Base-by-base conservation (phyloP, 2,888 invertebrate genomes). In the Erebia aethiops region DNA sequence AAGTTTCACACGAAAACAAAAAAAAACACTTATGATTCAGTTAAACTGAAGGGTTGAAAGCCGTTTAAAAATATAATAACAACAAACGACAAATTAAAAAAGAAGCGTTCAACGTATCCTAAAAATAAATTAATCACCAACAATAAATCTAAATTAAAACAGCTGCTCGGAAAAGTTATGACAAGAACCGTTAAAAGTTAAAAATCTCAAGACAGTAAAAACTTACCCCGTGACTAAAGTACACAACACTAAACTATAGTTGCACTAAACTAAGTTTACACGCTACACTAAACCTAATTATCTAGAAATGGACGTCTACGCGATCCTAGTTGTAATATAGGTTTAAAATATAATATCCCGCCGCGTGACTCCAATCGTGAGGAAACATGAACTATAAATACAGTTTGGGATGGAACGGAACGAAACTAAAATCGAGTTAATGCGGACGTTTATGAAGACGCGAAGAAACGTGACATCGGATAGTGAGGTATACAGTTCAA, bases 311-410 rank as follows among this genome's bases (percentile, higher is more conserved):
- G 67, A 76, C 78, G 80, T 79, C 78, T 78, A 77, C 76, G 57
- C 79, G 75, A 69, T 71, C 70, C 76, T 78, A 76, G 70, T 74
- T 60, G 78, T 78, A 79, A 77, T 79, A 77, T 78, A 77, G 76
- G 77, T 78, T 78, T 79, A 77, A 77, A 79, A 79, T 78, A 79
- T 78, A 75, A 77, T 76, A 77, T 76, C 75, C 41, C 61, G 71
- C 56, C 60, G 64, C 72, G 69, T 21, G 75, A 73, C 71, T 74
- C 75, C 73, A 69, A 71, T 68, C 65, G 76, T 72, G 75, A 75
- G 76, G 76, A 74, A 75, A 75, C 71, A 54, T 72, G 69, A 70
- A 74, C 74, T 78, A 77, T 77, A 77, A 80, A 80, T 80, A 78
- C 70, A 77, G 75, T 74, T 67, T 71, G 72, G 56, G 62, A 62